phyloP scores from a whole-genome alignment of 2,113 vertebrate genomes.

The Amphilophus citrinellus region DNA sequence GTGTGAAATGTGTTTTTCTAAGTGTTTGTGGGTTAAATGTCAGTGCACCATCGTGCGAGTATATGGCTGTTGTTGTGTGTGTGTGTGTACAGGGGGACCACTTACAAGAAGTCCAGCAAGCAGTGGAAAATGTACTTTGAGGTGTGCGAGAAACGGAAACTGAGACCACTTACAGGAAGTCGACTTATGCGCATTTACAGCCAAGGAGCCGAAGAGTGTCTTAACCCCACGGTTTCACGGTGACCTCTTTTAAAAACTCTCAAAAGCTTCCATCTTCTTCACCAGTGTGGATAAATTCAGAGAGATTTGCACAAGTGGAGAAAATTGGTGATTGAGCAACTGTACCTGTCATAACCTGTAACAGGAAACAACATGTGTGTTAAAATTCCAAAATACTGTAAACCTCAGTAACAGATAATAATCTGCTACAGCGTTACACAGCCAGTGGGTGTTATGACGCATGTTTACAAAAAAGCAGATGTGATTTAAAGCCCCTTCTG shows the following conservation, averaged over 20 bases:
- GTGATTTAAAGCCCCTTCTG: background rate
- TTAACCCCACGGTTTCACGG: background rate
- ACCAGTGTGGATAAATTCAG: background rate
- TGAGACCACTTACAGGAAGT: constrained; percentile 30
- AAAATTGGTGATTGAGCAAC: constrained; percentile 4
- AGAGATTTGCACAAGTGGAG: background rate
- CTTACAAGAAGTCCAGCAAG: background rate
- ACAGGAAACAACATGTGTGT: constrained; percentile 42
- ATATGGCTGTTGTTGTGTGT: background rate
- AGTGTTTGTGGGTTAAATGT: background rate
- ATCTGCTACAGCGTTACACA: background rate
- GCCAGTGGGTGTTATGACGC: background rate
- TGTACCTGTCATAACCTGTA: constrained; percentile 20
- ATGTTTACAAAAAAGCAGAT: background rate
- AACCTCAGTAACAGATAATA: background rate
- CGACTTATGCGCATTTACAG: background rate
- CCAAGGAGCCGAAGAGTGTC: background rate
- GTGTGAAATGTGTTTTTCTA: constrained; percentile 6
- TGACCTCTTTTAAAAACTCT: background rate
- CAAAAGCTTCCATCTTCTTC: background rate
- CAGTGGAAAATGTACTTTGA: background rate
- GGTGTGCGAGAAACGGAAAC: constrained; percentile 19
- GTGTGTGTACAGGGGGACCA: background rate
- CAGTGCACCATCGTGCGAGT: accelerated
- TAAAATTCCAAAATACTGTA: background rate